A percentile compares a stretch with the other conserved stretches of the same genome.
Evolutionary conservation across 2,888 invertebrate species (phyloP).

Genomic region (Agriotes lineatus): DNA sequence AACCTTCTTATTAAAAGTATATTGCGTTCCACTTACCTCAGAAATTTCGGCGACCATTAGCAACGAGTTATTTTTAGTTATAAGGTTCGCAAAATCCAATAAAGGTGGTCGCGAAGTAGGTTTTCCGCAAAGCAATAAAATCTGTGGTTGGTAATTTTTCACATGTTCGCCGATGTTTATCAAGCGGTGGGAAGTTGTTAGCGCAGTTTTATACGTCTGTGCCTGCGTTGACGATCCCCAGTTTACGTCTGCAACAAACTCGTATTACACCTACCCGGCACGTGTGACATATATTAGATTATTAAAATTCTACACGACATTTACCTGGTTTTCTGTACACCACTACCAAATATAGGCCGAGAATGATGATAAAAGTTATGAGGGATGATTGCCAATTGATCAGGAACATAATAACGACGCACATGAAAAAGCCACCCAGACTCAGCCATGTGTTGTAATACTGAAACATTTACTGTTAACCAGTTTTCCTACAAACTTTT

Average conservation of each 20-base stretch:
- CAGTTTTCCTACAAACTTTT: constrained; percentile 1
- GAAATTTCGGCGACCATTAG: constrained; percentile 91
- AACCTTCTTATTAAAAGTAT: not conserved
- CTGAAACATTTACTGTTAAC: constrained; percentile 66
- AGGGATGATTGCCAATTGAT: constrained; percentile 94
- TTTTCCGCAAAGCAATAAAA: constrained; percentile 86
- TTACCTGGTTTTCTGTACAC: constrained; percentile 92
- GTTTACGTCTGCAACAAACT: constrained; percentile 80
- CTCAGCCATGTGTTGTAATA: constrained; percentile 95
- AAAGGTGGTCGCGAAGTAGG: constrained; percentile 89
- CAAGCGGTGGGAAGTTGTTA: constrained; percentile 85
- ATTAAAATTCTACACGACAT: constrained; percentile 30
- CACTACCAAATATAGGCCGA: constrained; percentile 91
- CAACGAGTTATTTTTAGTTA: constrained; percentile 92
- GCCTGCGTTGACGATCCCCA: constrained; percentile 99
- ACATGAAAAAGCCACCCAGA: constrained; percentile 83
- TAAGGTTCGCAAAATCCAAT: constrained; percentile 89
- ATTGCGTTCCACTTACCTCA: constrained; percentile 71
- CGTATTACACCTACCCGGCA: constrained; percentile 3
- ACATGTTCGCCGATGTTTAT: constrained; percentile 94
- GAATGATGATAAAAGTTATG: constrained; percentile 89
- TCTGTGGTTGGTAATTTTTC: constrained; percentile 96
- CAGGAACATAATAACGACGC: constrained; percentile 92
- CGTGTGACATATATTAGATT: not conserved
- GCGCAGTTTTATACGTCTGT: constrained; percentile 93